Evolutionary conservation across 2,888 invertebrate genomes (phyloP).

Genomic region (Pristionchus maxplancki): DNA sequence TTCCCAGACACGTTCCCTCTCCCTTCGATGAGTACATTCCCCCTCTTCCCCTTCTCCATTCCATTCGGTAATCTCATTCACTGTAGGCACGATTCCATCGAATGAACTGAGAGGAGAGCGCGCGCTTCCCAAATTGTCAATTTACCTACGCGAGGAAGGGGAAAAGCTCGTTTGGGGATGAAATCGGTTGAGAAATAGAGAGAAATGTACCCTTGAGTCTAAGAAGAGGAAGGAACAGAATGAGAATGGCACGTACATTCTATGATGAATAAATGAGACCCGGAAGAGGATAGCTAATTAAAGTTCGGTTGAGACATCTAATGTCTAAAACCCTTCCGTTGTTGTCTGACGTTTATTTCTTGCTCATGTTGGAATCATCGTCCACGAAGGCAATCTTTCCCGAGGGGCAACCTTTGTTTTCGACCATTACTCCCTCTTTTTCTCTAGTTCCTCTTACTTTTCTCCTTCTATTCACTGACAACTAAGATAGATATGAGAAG

Average conservation of each 20-base stretch:
- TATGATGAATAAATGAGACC: not conserved
- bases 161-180: not conserved
- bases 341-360: not conserved
- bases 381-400: not conserved
- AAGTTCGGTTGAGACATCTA: not conserved
- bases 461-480: not conserved
- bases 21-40: not conserved
- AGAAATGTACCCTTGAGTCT: not conserved
- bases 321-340: not conserved
- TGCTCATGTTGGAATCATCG: not conserved
- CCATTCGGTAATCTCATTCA: constrained; percentile 32
- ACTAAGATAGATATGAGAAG: constrained; percentile 14
- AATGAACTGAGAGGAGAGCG: not conserved
- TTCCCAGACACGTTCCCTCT: not conserved
- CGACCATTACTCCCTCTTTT: not conserved
- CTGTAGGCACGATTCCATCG: constrained; percentile 4
- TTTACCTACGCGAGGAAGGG: not conserved
- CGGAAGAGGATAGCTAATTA: not conserved
- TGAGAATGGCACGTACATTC: constrained; percentile 2
- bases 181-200: constrained; percentile 10
- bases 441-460: not conserved
- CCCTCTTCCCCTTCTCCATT: not conserved
- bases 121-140: constrained; percentile 31
- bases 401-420: constrained; percentile 30
- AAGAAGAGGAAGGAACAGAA: constrained; percentile 16